Evolutionary conservation across 2,797 vertebrate genomes (phyloP).

Genomic region (Lutjanus argentimaculatus): DNA sequence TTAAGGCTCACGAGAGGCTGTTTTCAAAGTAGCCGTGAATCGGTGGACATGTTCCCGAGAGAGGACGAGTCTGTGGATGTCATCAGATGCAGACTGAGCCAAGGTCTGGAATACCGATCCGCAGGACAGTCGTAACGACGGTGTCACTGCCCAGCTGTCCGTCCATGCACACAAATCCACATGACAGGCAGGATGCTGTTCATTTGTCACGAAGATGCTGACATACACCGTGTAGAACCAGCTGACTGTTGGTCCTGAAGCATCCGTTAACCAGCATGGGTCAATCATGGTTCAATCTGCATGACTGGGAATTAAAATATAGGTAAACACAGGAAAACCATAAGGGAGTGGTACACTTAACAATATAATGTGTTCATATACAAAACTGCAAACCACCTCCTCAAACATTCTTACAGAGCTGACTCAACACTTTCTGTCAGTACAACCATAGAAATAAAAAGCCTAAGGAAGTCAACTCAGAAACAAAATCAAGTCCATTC

Average conservation of each 20-base stretch:
- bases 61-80: constrained; percentile 79
- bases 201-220: constrained; percentile 60
- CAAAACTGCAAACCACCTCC: no score
- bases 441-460: no score
- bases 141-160: constrained; percentile 57
- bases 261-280: constrained; percentile 9
- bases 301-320: not conserved
- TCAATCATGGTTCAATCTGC: constrained; percentile 8
- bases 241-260: constrained; percentile 37
- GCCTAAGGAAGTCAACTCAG: no score
- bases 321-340: not conserved
- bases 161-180: constrained; percentile 72
- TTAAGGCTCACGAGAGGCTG: constrained; percentile 52
- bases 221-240: constrained; percentile 44
- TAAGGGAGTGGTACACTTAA: no score
- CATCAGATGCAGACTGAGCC: constrained; percentile 76
- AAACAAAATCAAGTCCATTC: not conserved
- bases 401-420: no score
- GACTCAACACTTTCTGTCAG: not conserved
- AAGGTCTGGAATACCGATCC: constrained; percentile 84
- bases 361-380: not conserved
- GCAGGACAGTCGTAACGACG: constrained; percentile 43
- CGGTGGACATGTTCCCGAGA: constrained; percentile 65
- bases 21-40: constrained; percentile 62
- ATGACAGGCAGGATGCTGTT: constrained; percentile 66